A percentile compares a stretch with the other conserved stretches of the same genome.
Conservation (phyloP, 2,113 vertebrate species). For the Jaculus jaculus region DNA sequence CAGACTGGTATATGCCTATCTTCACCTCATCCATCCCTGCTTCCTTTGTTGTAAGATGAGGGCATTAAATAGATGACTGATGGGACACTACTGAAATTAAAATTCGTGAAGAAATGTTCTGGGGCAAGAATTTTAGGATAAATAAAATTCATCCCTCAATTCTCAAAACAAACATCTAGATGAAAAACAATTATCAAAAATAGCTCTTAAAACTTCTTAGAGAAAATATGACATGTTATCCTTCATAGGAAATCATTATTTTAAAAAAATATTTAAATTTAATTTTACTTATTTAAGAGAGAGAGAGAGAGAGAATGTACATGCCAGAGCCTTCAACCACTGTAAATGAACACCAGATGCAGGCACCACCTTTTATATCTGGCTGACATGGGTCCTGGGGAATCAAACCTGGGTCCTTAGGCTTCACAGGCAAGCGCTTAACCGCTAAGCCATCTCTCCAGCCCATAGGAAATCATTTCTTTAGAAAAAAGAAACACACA, state of each 20-base stretch:
- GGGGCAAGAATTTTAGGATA: neutral
- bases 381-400: no score
- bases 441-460: no score
- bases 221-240: neutral
- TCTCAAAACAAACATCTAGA: slow-evolving; percentile 13
- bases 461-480: neutral
- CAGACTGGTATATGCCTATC: neutral
- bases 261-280: neutral
- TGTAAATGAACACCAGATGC: no score
- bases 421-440: neutral
- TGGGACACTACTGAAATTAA: neutral
- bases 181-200: neutral
- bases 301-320: no score
- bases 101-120: neutral
- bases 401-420: no score
- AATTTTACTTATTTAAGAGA: no score
- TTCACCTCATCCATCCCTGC: neutral
- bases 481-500: no score
- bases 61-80: neutral
- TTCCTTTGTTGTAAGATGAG: neutral
- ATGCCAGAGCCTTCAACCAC: no score
- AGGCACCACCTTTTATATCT: no score
- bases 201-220: neutral
- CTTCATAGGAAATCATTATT: neutral
- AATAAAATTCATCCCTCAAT: neutral